These are phyloP conservation scores for Phylloscopus trochiloides DNA, from an alignment of 2,113 vertebrate species.

Conservation along the genomic window DNA sequence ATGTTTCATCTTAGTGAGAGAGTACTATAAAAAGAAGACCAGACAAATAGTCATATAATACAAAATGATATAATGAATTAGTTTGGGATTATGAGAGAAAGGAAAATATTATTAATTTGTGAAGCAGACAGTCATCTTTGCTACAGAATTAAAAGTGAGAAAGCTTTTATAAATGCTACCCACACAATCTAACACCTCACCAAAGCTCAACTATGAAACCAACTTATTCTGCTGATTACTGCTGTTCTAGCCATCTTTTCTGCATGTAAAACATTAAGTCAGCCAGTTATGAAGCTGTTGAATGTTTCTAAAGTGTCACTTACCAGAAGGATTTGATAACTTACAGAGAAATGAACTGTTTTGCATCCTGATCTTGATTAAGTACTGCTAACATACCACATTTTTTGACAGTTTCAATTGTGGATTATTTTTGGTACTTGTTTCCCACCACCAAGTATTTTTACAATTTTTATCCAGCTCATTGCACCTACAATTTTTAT, in stretches of 20 bases:
- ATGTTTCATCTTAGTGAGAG: background rate
- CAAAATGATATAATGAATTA: background rate
- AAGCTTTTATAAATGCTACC: constrained; percentile 65
- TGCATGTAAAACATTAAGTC: constrained; percentile 72
- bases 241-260: constrained; percentile 69
- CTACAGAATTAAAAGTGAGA: constrained; percentile 72
- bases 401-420: constrained; percentile 47
- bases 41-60: background rate
- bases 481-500: background rate
- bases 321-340: constrained; percentile 79
- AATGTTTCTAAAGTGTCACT: constrained; percentile 76
- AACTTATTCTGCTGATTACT: constrained; percentile 68
- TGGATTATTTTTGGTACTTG: background rate
- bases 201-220: constrained; percentile 64
- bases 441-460: background rate
- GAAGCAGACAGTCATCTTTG: constrained; percentile 68
- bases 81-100: constrained; percentile 40
- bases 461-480: background rate
- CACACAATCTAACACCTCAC: constrained; percentile 57
- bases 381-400: constrained; percentile 5
- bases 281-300: constrained; percentile 70
- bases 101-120: constrained; percentile 72
- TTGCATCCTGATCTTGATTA: constrained; percentile 70
- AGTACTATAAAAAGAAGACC: background rate
- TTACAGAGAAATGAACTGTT: constrained; percentile 76